Base-by-base conservation (phyloP, 2,888 invertebrate genomes). In the Chrysomela aeneicollis region DNA sequence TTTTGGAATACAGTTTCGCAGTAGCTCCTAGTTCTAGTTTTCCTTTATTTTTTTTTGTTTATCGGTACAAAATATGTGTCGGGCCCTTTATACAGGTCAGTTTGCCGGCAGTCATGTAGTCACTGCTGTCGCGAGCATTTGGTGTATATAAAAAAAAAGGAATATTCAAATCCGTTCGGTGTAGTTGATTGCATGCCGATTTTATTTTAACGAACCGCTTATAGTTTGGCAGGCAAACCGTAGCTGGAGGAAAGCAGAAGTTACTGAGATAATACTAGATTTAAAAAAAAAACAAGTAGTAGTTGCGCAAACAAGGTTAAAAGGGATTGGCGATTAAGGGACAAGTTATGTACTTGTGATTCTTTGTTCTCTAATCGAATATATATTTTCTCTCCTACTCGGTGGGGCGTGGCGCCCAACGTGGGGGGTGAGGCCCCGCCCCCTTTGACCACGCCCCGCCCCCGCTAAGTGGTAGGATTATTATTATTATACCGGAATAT, bases 401-500 rank as follows among this genome's bases (percentile, higher is more conserved):
- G 77, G 78, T 76, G 50, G 66, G 55, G 76, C 73, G 77, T 76
- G 74, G 78, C 69, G 69, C 67, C 67, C 61, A 66, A 75, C 74
- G 75, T 74, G 76, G 77, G 78, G 76, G 77, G 78, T 78, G 79
- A n/a, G n/a, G n/a, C n/a, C n/a, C n/a, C n/a, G n/a, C n/a, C n/a
- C n/a, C 79, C 78, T 71, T 73, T 78, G 80, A 79, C 79, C 52
- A 59, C 60, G 47, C 50, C 37, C 58, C 75, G 76, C 78, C 77
- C 78, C 78, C 76, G 77, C 76, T 42, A 77, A 78, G 79, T 75
- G 79, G 81, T 83, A 83, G 82, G 82, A 79, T 82, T 82, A 82
- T 79, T 79, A 82, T 79, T 79, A 82, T 79, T 81, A 82, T 82
- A 83, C 85, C 85, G 86, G 86, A 78, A 77, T 77, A 87, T 86